Evolutionary conservation across 2,797 vertebrate genomes (phyloP).

Genomic region (Centropyge bicolor): DNA sequence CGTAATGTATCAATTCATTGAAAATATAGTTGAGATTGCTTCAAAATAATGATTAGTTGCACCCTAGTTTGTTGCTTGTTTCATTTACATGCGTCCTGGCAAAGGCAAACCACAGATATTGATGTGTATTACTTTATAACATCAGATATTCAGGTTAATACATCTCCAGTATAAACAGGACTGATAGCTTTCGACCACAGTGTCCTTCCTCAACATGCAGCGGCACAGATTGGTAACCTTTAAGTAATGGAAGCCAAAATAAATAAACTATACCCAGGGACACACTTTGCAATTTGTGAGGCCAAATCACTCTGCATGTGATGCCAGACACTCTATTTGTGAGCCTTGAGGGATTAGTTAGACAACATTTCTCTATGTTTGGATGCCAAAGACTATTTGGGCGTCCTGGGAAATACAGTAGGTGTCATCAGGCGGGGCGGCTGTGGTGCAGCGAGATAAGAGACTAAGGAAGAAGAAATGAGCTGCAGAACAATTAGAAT

Average conservation of each 20-base stretch:
- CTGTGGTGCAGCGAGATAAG: constrained; percentile 48
- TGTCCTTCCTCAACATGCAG: constrained; percentile 4
- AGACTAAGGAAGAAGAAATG: constrained; percentile 59
- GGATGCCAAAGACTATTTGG: constrained; percentile 42
- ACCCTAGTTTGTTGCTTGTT: not conserved
- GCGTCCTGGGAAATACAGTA: constrained; percentile 50
- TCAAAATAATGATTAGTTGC: not conserved
- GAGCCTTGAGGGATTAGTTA: constrained; percentile 25
- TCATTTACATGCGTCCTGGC: not conserved
- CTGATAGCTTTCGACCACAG: not conserved
- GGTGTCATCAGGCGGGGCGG: constrained; percentile 24
- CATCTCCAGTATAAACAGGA: not conserved
- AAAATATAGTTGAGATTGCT: not conserved
- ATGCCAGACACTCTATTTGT: constrained; percentile 50
- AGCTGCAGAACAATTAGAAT: constrained; percentile 61
- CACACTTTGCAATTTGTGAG: constrained; percentile 28
- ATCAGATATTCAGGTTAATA: not conserved
- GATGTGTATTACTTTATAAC: not conserved
- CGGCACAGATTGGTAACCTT: constrained; percentile 24
- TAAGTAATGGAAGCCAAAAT: constrained; percentile 20
- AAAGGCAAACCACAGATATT: not conserved
- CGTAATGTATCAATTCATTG: not conserved
- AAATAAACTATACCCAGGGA: constrained; percentile 26
- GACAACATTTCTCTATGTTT: constrained; percentile 18
- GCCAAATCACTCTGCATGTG: constrained; percentile 37